Conservation (phyloP, 2,113 vertebrate species). For the Brachirus orientalis region DNA sequence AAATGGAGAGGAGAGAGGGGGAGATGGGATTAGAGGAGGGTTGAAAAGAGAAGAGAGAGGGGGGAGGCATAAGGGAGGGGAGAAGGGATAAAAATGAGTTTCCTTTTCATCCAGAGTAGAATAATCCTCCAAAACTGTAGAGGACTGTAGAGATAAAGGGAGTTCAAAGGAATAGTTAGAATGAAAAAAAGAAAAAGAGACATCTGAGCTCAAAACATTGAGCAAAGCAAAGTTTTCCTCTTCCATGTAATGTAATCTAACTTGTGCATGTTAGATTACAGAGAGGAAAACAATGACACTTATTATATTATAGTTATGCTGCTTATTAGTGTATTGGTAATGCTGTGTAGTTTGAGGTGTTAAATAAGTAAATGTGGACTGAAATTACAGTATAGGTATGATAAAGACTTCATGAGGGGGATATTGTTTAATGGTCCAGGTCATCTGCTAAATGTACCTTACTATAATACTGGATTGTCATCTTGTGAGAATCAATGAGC, state of each 20-base stretch:
- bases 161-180: slow-evolving; percentile 66
- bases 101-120: slow-evolving; percentile 59
- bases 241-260: background rate
- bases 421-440: too few species aligned
- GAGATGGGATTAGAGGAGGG: slow-evolving; percentile 61
- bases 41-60: slow-evolving; percentile 44
- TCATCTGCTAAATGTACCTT: background rate
- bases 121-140: slow-evolving; percentile 63
- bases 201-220: slow-evolving; percentile 21
- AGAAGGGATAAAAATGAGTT: slow-evolving; percentile 49
- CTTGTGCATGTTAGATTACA: background rate
- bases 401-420: too few species aligned
- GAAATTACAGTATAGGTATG: background rate
- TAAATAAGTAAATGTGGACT: background rate
- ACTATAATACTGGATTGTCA: too few species aligned
- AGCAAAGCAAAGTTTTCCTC: slow-evolving; percentile 18
- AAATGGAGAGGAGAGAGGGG: slow-evolving; percentile 26
- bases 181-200: slow-evolving; percentile 13
- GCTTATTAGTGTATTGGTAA: too few species aligned
- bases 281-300: too few species aligned
- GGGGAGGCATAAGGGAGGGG: slow-evolving; percentile 35
- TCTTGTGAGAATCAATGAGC: too few species aligned
- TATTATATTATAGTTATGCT: too few species aligned
- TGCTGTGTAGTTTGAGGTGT: background rate
- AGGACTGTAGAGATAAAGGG: slow-evolving; percentile 60